These are phyloP conservation scores for Wiebesia pumilae DNA, from an alignment of 1,140 invertebrate genomes.

Conservation along the genomic window DNA sequence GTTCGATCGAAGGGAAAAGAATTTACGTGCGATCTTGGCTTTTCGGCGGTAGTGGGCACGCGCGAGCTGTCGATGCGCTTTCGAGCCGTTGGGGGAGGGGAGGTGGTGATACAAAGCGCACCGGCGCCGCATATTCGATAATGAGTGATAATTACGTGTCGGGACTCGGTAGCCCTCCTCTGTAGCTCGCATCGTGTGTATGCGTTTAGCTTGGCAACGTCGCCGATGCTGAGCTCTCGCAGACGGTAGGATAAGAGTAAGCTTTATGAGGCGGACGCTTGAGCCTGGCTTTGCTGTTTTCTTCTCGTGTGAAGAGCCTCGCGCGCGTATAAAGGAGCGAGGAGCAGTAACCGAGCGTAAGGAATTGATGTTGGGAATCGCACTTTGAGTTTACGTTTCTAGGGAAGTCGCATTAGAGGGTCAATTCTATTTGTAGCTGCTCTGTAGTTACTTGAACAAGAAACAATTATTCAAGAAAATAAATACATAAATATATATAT, in stretches of 20 bases:
- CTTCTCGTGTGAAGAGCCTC: neutral
- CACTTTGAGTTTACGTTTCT: neutral
- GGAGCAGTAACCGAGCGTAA: neutral
- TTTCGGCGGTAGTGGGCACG: no score
- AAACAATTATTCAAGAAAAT: no score
- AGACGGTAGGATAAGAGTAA: neutral
- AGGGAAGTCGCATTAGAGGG: neutral
- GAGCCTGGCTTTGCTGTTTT: conserved; percentile 11
- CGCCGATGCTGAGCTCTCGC: conserved; percentile 2
- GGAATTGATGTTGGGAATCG: neutral
- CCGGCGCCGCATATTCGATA: conserved; percentile 17
- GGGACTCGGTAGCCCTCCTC: neutral
- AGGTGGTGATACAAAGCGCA: neutral
- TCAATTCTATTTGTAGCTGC: no score
- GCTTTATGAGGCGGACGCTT: conserved; percentile 12
- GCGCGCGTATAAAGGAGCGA: neutral
- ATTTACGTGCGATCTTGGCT: no score
- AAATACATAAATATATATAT: neutral
- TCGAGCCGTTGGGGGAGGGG: neutral
- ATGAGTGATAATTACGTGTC: conserved; percentile 46
- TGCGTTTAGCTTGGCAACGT: conserved; percentile 38
- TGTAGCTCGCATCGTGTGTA: neutral
- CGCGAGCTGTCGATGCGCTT: neutral
- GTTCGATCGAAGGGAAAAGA: neutral
- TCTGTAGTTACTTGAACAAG: no score